These are phyloP conservation scores for Nycticryphes semicollaris DNA, from an alignment of 2,113 vertebrate genomes.

Conservation along the genomic window DNA sequence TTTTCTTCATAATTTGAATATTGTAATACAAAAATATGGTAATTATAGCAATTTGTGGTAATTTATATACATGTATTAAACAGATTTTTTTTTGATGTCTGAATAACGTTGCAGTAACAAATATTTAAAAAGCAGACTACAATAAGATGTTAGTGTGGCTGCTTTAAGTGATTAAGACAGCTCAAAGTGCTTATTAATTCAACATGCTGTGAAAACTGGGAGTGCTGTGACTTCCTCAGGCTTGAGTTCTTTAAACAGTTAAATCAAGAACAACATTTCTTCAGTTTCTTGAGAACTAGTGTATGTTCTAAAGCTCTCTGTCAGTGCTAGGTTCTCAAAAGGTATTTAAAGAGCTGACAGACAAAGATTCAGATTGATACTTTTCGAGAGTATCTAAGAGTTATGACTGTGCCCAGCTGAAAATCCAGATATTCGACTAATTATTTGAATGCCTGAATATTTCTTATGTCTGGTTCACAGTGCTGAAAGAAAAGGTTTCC, in stretches of 20 bases:
- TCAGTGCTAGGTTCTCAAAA: not conserved
- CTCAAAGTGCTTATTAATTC: not conserved
- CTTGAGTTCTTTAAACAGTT: not conserved
- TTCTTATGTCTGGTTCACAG: not conserved
- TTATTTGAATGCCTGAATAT: not conserved
- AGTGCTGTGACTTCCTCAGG: not conserved
- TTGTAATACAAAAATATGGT: not conserved
- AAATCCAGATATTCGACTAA: not conserved
- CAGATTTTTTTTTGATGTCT: not conserved
- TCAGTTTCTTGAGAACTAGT: not conserved
- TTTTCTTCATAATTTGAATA: not conserved
- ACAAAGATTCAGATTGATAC: not conserved
- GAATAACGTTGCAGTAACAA: not conserved
- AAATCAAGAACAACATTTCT: not conserved
- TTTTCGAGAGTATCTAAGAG: not conserved
- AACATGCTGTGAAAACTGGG: not conserved
- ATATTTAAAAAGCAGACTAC: not conserved
- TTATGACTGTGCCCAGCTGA: not conserved
- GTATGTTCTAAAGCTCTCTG: not conserved
- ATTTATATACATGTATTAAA: not conserved
- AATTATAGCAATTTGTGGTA: not conserved
- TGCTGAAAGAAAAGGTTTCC: not conserved
- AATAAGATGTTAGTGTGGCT: not conserved
- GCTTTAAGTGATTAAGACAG: not conserved
- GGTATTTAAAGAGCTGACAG: not conserved